phyloP scores from a whole-genome alignment of 2,888 invertebrate species.

The Calliphora vomitoria region DNA sequence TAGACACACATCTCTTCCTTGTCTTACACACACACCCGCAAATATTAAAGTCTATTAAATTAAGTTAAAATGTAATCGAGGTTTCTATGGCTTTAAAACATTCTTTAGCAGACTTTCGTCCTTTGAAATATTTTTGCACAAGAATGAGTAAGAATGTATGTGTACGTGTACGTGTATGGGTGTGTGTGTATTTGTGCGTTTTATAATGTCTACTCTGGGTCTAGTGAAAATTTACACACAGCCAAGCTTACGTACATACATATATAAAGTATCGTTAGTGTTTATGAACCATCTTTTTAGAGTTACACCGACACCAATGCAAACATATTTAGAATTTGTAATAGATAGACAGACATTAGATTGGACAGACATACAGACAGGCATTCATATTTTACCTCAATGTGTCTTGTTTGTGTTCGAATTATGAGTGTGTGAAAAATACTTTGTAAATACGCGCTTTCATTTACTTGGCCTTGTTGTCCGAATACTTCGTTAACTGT shows the following conservation, averaged over 20 bases:
- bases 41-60: constrained; percentile 63
- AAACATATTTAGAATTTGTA: constrained; percentile 44
- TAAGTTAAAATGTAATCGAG: constrained; percentile 47
- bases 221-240: constrained; percentile 73
- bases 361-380: not conserved
- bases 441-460: not conserved
- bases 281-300: constrained; percentile 49
- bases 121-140: constrained; percentile 56
- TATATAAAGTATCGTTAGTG: constrained; percentile 10
- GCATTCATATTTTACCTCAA: constrained; percentile 16
- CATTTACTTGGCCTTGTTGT: not conserved
- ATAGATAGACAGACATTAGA: constrained; percentile 18
- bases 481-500: not conserved
- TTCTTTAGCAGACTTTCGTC: constrained; percentile 64
- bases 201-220: constrained; percentile 67
- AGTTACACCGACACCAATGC: constrained; percentile 40
- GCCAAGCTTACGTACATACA: constrained; percentile 62
- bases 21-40: not conserved
- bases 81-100: constrained; percentile 51
- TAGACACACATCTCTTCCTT: not conserved
- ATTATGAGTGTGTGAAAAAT: constrained; percentile 28
- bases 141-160: constrained; percentile 17
- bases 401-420: not conserved
- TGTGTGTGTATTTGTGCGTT: constrained; percentile 47
- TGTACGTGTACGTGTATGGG: constrained; percentile 23